Conservation (phyloP, 2,888 invertebrate species). For the Xiphydria camelus region DNA sequence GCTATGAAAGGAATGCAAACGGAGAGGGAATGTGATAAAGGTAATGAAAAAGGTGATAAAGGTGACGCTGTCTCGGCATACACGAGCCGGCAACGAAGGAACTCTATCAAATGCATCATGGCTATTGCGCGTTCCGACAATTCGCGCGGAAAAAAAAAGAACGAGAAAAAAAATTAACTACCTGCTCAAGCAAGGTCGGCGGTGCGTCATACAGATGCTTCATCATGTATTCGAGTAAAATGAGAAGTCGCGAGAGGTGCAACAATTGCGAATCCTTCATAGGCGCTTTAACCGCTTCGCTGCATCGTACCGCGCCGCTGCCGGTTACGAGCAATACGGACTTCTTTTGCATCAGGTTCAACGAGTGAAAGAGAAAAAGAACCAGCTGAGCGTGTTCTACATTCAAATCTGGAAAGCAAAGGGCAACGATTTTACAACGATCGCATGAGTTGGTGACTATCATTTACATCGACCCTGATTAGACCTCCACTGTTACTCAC, state of each 20-base stretch:
- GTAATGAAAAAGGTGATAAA: background rate
- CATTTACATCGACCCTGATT: too few species aligned
- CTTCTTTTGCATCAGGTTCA: slow-evolving; percentile 96
- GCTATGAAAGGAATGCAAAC: too few species aligned
- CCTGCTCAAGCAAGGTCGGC: slow-evolving; percentile 81
- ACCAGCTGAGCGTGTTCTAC: slow-evolving; percentile 94
- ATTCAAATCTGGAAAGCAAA: slow-evolving; percentile 74
- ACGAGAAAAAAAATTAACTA: slow-evolving; percentile 46
- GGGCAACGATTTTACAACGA: too few species aligned
- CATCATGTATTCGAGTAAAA: slow-evolving; percentile 92
- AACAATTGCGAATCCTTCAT: slow-evolving; percentile 74
- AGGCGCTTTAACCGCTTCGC: slow-evolving; percentile 65
- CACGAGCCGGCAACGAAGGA: background rate
- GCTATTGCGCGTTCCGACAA: background rate
- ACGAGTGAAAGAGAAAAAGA: slow-evolving; percentile 90
- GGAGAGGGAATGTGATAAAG: background rate
- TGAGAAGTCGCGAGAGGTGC: slow-evolving; percentile 78
- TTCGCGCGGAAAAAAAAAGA: slow-evolving; percentile 2
- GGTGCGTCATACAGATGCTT: slow-evolving; percentile 94
- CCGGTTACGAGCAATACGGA: slow-evolving; percentile 84
- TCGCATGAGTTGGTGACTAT: too few species aligned
- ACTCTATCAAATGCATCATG: slow-evolving; percentile 12
- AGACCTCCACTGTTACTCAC: slow-evolving; percentile 55
- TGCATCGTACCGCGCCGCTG: slow-evolving; percentile 72
- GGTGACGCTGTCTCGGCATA: background rate